A percentile compares a stretch with the other conserved stretches of the same genome.
These are phyloP conservation scores for Periplaneta americana DNA, from an alignment of 1,140 invertebrate genomes.

Conservation along the genomic window DNA sequence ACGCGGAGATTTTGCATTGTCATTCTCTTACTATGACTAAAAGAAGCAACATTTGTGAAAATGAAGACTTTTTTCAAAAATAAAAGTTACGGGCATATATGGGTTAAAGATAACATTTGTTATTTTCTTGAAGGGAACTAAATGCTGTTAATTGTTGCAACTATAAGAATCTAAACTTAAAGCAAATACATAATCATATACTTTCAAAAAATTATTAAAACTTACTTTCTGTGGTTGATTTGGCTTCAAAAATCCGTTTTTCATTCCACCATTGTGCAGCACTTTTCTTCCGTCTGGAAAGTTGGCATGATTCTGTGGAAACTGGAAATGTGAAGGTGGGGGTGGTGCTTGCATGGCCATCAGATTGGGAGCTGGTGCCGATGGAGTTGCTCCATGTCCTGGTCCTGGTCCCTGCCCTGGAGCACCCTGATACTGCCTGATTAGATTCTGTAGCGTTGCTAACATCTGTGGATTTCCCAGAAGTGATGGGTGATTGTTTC, in stretches of 20 bases:
- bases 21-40: no score
- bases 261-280: background rate
- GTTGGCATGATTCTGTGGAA: background rate
- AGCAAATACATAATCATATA: no score
- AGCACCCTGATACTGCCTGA: conserved; percentile 20
- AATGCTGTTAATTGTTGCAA: no score
- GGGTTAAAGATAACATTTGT: no score
- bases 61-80: no score
- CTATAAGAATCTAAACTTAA: no score
- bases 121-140: no score
- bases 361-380: conserved; percentile 3
- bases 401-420: conserved; percentile 1
- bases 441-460: conserved; percentile 29
- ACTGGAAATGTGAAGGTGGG: conserved; percentile 12
- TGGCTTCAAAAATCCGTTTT: conserved; percentile 16
- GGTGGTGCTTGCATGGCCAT: background rate
- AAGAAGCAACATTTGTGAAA: no score
- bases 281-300: conserved; percentile 1
- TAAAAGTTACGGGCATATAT: no score
- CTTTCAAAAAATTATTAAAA: no score
- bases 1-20: no score
- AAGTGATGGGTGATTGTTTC: conserved; percentile 23
- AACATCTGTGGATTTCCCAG: conserved; percentile 32
- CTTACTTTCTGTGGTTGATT: conserved; percentile 8
- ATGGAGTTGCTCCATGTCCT: background rate